Evolutionary conservation across 2,888 invertebrate species (phyloP), one percentile per base, ranked within the genome.

Genomic region (Ophion ellenae): DNA sequence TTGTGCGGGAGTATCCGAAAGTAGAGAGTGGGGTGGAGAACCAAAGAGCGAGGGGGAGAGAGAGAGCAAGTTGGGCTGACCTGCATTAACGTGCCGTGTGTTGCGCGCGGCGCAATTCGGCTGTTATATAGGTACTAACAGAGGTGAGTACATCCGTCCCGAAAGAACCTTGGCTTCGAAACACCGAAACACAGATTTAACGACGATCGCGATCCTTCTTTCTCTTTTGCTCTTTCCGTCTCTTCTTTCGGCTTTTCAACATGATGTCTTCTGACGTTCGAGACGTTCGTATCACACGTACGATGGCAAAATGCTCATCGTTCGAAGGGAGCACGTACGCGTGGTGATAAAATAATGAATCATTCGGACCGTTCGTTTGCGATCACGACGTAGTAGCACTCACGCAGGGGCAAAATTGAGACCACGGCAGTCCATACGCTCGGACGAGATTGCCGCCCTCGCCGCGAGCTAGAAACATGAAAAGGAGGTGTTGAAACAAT

Each of bases 111-210:
- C 87, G 88, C 90, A 90, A 91, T 92, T 92, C 90, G 90, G 90
- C 83, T 71, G 66, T 83, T 81, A 78, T 83, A 83, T 83, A 74
- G 77, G 83, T 86, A 86, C 80, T 70, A 69, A 66, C 67, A 63
- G 40, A 81, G 61, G 70, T 87, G 84, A 75, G 73, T 88, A 87
- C 81, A 87, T 83, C 80, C 79, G 84, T 85, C 84, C 85, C 89
- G 89, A 89, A 87, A 85, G 89, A 90, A 90, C 92, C 93, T 93
- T 93, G 92, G 91, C 92, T 93, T 81, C 91, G 89, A 92, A 93
- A 92, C 92, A 93, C 92, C 91, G 88, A 90, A 89, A 90, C 88
- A 89, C 88, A 89, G 87, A 89, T 89, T 88, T 86, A 78, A 83
- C 75, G 78, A 81, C 81, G 69, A 78, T 84, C 76, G 79, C 75